Evolutionary conservation across 2,113 vertebrate species (phyloP), one percentile per base, ranked within the genome.

Genomic region (Sinocyclocheilus anophthalmus): DNA sequence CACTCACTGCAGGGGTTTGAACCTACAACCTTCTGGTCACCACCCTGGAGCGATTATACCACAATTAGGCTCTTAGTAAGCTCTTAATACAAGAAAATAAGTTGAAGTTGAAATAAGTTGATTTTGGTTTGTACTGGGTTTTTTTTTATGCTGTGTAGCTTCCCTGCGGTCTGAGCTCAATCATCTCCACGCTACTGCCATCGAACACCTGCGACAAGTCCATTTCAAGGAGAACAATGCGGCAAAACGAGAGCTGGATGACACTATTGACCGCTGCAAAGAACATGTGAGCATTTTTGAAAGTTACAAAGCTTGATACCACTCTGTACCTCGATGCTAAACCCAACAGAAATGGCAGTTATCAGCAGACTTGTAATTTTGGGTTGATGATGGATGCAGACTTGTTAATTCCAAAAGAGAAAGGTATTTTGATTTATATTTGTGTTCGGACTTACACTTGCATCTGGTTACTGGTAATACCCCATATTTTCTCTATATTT

Each of bases 81-180:
- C 18, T 72, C 18, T 22, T 22, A 72, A 42, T 72, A 37, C 37
- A 72, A 22, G 37, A 42, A 72, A 73, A 22, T 10, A 73, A n/a
- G 8, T 8, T 45, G 1, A 2, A 11, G 30, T 33, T 33, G 30
- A 33, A 33, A 33, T 13, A 76, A 76, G 33, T 42, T 26, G 3
- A 77, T 6, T 18, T 26, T n/a, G 57, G 57, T 83, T 70, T 65
- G 2, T 45, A 5, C 76, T 20, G 50, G 14, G 37, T 9, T 88
- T 14, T 39, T 10, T 57, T 45, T 80, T 90, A 81, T 91, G 14
- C 82, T 80, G 2, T 81, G 61, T 84, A 99, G 98, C 97, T 9
- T 98, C 97, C 67, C 94, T 99, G 53, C 96, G 98, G 75, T 98
- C 97, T 20, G 98, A 99, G 92, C 94, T 99, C 22, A 99, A 98